phyloP scores from a whole-genome alignment of 2,888 invertebrate species.

The Arge pagana region DNA sequence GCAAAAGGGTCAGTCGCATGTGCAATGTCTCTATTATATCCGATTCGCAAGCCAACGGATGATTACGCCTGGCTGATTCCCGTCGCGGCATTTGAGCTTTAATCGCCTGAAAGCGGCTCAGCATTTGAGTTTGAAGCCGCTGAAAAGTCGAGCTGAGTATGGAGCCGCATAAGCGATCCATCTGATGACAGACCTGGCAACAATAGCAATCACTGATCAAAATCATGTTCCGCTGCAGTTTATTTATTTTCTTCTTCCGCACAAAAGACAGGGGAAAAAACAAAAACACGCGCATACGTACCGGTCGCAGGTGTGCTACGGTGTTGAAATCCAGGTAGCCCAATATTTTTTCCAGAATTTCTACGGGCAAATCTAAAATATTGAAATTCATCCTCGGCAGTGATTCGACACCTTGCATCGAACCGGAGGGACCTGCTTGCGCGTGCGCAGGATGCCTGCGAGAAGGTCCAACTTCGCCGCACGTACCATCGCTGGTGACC shows the following conservation, averaged over 20 bases:
- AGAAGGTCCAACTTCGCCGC: slow-evolving; percentile 42
- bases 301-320: slow-evolving; percentile 78
- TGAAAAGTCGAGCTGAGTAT: slow-evolving; percentile 85
- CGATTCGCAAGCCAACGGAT: slow-evolving; percentile 87
- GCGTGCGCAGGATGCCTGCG: slow-evolving; percentile 41
- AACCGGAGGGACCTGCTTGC: slow-evolving; percentile 41
- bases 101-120: slow-evolving; percentile 82
- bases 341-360: slow-evolving; percentile 80
- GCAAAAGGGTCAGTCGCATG: slow-evolving; percentile 86
- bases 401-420: slow-evolving; percentile 37
- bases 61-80: slow-evolving; percentile 88
- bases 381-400: slow-evolving; percentile 43
- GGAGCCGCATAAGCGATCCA: slow-evolving; percentile 79
- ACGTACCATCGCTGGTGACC: slow-evolving; percentile 43
- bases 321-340: slow-evolving; percentile 75
- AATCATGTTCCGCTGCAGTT: slow-evolving; percentile 2
- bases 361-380: slow-evolving; percentile 77
- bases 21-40: slow-evolving; percentile 93
- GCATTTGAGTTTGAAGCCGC: slow-evolving; percentile 82
- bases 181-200: slow-evolving; percentile 77
- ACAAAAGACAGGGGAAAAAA: not conserved
- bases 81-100: slow-evolving; percentile 90
- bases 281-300: slow-evolving; percentile 65
- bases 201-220: too few relatives aligned
- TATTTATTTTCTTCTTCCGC: not conserved